Evolutionary conservation across 1,140 invertebrate genomes (phyloP).

Genomic region (Drosophila nebulosa): DNA sequence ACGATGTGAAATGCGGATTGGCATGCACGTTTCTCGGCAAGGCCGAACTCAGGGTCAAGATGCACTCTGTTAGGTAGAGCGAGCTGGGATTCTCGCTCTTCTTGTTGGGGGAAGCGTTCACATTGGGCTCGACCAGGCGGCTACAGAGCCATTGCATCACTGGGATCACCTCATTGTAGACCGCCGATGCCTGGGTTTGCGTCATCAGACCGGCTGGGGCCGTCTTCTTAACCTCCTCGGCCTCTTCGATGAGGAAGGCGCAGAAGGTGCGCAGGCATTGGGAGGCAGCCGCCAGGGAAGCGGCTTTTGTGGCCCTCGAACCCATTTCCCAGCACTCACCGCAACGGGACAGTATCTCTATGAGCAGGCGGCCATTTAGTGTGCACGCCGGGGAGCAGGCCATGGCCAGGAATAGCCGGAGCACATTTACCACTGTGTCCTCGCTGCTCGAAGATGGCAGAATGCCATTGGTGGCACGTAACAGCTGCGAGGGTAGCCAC

Average conservation of each 20-base stretch:
- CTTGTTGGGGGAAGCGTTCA: conserved; percentile 81
- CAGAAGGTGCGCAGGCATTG: conserved; percentile 91
- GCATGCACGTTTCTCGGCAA: conserved; percentile 90
- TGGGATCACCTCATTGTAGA: conserved; percentile 93
- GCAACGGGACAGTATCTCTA: conserved; percentile 87
- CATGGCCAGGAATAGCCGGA: conserved; percentile 89
- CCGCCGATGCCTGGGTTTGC: conserved; percentile 86
- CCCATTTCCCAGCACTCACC: conserved; percentile 88
- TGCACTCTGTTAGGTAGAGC: conserved; percentile 91
- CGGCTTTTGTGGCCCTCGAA: conserved; percentile 89
- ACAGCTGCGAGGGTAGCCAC: conserved; percentile 93
- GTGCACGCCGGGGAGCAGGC: conserved; percentile 90
- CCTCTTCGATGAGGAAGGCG: conserved; percentile 84
- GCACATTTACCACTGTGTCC: conserved; percentile 83
- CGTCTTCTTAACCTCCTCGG: conserved; percentile 79
- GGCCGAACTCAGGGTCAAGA: conserved; percentile 91
- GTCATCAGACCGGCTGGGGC: conserved; percentile 79
- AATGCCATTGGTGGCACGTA: conserved; percentile 91
- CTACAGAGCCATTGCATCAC: conserved; percentile 94
- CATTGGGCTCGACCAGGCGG: conserved; percentile 87
- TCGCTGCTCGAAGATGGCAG: conserved; percentile 88
- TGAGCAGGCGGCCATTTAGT: conserved; percentile 89
- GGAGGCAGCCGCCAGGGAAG: conserved; percentile 90
- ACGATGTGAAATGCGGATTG: conserved; percentile 91
- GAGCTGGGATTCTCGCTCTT: conserved; percentile 85